A percentile compares a stretch with the other conserved stretches of the same genome.
Evolutionary conservation across 2,797 vertebrate genomes (phyloP).

Genomic region (Iguana delicatissima): DNA sequence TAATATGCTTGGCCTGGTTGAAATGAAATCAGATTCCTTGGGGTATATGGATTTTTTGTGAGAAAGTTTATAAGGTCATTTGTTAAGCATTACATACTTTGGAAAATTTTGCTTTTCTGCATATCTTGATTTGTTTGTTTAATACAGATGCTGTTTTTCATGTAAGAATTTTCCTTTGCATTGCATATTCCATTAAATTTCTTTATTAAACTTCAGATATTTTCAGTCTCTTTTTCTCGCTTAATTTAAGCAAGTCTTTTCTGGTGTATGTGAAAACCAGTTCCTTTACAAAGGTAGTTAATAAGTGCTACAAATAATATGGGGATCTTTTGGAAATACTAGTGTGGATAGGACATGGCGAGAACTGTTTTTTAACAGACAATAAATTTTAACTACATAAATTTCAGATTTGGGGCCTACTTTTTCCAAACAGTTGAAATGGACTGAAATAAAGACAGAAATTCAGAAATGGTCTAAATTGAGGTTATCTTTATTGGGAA

Average conservation of each 20-base stretch:
- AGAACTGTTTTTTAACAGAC: neutral
- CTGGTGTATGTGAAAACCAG: neutral
- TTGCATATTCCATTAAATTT: conserved; percentile 7
- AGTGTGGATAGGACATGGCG: neutral
- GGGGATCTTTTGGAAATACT: neutral
- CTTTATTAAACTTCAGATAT: neutral
- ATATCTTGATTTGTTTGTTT: conserved; percentile 15
- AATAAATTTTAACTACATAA: neutral
- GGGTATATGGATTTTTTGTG: too few relatives aligned
- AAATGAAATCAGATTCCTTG: neutral
- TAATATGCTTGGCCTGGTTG: neutral
- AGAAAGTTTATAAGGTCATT: neutral
- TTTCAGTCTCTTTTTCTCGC: neutral
- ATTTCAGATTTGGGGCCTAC: neutral
- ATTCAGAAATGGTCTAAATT: too few relatives aligned
- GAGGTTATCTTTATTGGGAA: too few relatives aligned
- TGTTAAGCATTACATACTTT: neutral
- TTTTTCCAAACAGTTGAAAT: neutral
- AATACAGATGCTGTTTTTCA: neutral
- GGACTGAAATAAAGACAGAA: too few relatives aligned
- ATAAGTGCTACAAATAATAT: neutral
- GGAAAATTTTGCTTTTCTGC: conserved; percentile 1
- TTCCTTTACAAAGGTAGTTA: neutral
- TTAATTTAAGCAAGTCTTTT: neutral
- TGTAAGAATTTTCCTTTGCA: conserved; percentile 11